Conservation (phyloP, 2,113 vertebrate species). For the Calonectris borealis region DNA sequence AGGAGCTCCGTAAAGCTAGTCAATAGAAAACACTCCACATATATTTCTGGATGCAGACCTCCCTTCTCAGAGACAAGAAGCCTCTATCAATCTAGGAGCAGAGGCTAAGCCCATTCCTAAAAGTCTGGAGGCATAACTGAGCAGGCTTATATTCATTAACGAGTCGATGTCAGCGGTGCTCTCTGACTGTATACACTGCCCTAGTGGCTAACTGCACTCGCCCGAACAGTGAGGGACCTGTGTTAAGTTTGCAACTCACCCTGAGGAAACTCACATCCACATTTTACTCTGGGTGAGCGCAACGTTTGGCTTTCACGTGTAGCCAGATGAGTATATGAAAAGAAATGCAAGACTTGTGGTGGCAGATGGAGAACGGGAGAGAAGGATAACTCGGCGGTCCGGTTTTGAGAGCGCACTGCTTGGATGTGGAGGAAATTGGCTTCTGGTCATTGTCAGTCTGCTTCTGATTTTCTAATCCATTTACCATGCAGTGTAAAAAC, state of each 20-base stretch:
- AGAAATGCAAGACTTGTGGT: background rate
- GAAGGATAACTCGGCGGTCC: background rate
- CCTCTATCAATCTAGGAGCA: background rate
- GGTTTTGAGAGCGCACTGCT: background rate
- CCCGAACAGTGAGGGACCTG: background rate
- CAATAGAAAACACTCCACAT: background rate
- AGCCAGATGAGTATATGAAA: background rate
- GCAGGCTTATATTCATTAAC: background rate
- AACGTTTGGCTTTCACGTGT: background rate
- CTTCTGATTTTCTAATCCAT: background rate
- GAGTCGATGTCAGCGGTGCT: accelerated
- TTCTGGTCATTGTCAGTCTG: background rate
- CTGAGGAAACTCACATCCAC: background rate
- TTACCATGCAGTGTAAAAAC: background rate
- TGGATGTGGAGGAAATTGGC: background rate
- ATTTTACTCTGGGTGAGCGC: background rate
- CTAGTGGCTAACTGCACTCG: background rate
- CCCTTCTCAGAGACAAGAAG: background rate
- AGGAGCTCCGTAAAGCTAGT: background rate
- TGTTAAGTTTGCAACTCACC: background rate
- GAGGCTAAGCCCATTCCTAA: background rate
- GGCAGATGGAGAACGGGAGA: background rate
- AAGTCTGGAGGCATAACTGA: background rate
- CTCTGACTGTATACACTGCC: background rate
- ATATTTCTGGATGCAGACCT: background rate